Evolutionary conservation across 2,888 invertebrate genomes (phyloP), one percentile per base, ranked within the genome.

Genomic region (Carpatolechia fugitivella): DNA sequence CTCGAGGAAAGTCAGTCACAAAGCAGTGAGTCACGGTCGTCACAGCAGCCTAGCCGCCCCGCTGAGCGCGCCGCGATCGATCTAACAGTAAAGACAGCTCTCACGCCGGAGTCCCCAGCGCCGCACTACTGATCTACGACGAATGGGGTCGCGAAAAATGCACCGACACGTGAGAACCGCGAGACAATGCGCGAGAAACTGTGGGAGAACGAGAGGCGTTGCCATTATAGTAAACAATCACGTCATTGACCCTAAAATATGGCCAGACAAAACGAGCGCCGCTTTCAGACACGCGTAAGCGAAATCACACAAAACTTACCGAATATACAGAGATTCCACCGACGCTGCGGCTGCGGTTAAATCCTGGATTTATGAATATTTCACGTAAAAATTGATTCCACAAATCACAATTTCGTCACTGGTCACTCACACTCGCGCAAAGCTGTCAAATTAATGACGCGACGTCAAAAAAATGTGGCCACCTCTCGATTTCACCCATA

Each of bases 161-260:
- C 69, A 69, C 62, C 70, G 70, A 75, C 77, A 78, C 86, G 86
- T 86, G 88, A 84, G 87, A 89, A 82, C 76, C 62, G 65, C 62
- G 65, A 82, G 74, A 89, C 87, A 87, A 88, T 86, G 73, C 81
- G 76, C 79, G 80, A 76, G 86, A 88, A 87, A 88, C 86, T 88
- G 86, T 86, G 88, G 75, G 85, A 89, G 82, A 80, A 70, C 70
- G 70, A 80, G 85, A 91, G 91, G 91, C 91, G 91, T 90, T 91
- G 89, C 87, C 91, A 81, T 86, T 80, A 78, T 88, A 82, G 85
- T 90, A 90, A 90, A 90, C 90, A 90, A 87, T 88, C 87, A 86
- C 88, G 90, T 90, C 90, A 90, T 79, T 85, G 76, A 79, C 80
- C 78, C 77, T 73, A 75, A 41, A 74, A 78, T 73, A 76, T 57